Conservation (phyloP, 2,113 vertebrate genomes). For the Engraulis encrasicolus region DNA sequence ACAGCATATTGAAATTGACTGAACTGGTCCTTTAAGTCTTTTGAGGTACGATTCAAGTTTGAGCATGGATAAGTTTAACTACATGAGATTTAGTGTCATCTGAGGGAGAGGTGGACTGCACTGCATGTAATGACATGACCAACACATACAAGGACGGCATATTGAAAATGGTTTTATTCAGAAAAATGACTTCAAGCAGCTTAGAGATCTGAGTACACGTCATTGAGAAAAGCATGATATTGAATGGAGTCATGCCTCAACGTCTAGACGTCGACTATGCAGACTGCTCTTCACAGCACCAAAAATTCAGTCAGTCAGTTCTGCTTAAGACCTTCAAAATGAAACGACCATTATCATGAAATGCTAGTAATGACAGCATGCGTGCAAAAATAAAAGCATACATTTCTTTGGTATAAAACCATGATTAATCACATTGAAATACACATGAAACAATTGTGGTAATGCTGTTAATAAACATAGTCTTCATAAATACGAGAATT, state of each 20-base stretch:
- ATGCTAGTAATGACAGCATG: background rate
- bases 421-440: background rate
- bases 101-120: no score
- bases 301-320: background rate
- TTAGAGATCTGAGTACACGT: background rate
- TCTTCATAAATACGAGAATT: background rate
- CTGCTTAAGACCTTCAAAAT: background rate
- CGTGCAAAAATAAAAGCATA: background rate
- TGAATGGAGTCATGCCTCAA: background rate
- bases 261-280: background rate
- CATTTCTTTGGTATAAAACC: background rate
- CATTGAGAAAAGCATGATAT: background rate
- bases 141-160: background rate
- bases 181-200: background rate
- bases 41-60: no score
- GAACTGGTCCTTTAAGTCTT: no score
- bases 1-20: no score
- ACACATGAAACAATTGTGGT: background rate
- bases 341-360: background rate
- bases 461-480: background rate
- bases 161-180: background rate
- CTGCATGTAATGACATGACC: background rate
- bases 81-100: no score
- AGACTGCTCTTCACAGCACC: background rate
- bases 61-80: no score